Evolutionary conservation across 2,888 invertebrate genomes (phyloP).

Genomic region (Selenia dentaria): DNA sequence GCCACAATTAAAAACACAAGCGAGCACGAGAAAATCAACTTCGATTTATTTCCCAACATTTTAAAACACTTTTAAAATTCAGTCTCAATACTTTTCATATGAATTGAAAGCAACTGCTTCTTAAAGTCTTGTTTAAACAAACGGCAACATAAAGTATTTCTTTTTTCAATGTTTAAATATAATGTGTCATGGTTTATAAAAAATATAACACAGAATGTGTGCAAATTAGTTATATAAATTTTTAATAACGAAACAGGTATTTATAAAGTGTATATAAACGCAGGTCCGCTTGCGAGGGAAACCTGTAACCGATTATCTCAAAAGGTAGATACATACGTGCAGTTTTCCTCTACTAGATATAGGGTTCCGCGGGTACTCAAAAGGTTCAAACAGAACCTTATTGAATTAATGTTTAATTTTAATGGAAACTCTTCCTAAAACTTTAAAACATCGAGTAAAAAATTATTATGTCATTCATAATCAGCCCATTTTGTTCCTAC

Average conservation of each 20-base stretch:
- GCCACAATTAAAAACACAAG: slow-evolving; percentile 62
- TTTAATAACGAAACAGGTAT: slow-evolving; percentile 16
- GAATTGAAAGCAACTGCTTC: background rate
- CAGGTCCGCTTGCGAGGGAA: slow-evolving; percentile 33
- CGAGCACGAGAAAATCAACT: slow-evolving; percentile 59
- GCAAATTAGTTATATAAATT: too few relatives aligned
- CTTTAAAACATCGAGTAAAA: too few relatives aligned
- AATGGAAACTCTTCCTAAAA: too few relatives aligned
- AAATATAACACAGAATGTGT: too few relatives aligned
- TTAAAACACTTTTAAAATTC: slow-evolving; percentile 19
- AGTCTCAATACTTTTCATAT: background rate
- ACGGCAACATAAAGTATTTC: background rate
- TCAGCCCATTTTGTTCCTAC: too few relatives aligned
- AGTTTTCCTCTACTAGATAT: slow-evolving; percentile 12
- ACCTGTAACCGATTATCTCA: slow-evolving; percentile 29
- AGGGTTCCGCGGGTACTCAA: background rate
- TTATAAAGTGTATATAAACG: slow-evolving; percentile 4
- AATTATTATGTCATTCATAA: too few relatives aligned
- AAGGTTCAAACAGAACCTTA: background rate
- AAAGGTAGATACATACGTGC: slow-evolving; percentile 22
- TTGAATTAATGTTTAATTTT: too few relatives aligned
- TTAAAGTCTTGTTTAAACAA: background rate
- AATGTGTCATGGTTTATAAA: background rate
- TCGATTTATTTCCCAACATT: slow-evolving; percentile 68
- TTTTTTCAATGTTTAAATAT: background rate